These are phyloP conservation scores for Drosophila melanogaster DNA, from an alignment of 1,140 invertebrate genomes.

Conservation along the genomic window Release_6_plus_ISO1_MT NT_037436.4:10269501-10270000, in stretches of 20 bases:
- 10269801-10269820: slow-evolving; percentile 53
- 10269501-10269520: slow-evolving; percentile 50
- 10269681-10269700: slow-evolving; percentile 75
- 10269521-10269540: slow-evolving; percentile 31
- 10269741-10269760: slow-evolving; percentile 71
- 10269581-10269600: slow-evolving; percentile 38
- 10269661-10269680: slow-evolving; percentile 37
- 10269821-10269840: slow-evolving; percentile 74
- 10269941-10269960: slow-evolving; percentile 74
- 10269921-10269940: slow-evolving; percentile 79
- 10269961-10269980: slow-evolving; percentile 42
- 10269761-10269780: slow-evolving; percentile 62
- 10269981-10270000: slow-evolving; percentile 26
- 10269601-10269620: slow-evolving; percentile 6
- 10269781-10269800: slow-evolving; percentile 76
- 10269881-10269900: slow-evolving; percentile 3
- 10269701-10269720: slow-evolving; percentile 84
- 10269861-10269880: slow-evolving; percentile 7
- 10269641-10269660: slow-evolving; percentile 7
- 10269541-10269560: slow-evolving; percentile 37
- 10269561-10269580: slow-evolving; percentile 34
- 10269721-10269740: slow-evolving; percentile 85
- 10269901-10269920: slow-evolving; percentile 64
- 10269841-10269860: slow-evolving; percentile 80
- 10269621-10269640: slow-evolving; percentile 4